Evolutionary conservation across 2,113 vertebrate genomes (phyloP), one percentile per base, ranked within the genome.

Genomic region (Oncorhynchus kisutch): DNA sequence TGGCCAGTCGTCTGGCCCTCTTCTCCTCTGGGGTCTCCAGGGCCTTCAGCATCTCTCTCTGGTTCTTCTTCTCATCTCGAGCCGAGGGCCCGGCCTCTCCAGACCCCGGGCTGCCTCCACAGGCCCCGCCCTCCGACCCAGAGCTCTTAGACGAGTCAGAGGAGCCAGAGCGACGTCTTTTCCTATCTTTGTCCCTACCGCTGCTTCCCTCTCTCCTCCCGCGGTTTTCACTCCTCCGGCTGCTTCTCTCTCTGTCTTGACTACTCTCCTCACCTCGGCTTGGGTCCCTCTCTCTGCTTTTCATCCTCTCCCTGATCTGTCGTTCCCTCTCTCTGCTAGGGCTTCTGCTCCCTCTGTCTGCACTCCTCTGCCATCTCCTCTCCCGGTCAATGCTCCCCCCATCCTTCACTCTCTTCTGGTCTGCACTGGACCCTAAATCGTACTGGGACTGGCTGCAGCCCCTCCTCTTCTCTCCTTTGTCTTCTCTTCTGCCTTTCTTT

Each of bases 1-100:
- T 99, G 24, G 96, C 94, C 83, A 99, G 78, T 5, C 98, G 92
- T 14, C 97, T 94, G 0, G 97, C 95, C 5, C 98, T 91, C 76
- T 99, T 99, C 89, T 99, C 97, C 80, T 99, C 98, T 0, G 98
- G 98, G 0, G 96, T 98, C 88, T 99, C 98, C 24, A 99, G 90
- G 18, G 97, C 97, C 81, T 99, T 99, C 92, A 98, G 86, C 88
- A 99, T 85, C 0, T 97, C 97, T 11, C 82, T 94, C 87, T 97
- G 94, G 81, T 94, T 86, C 62, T 88, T 90, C 77, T 65, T 87
- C 9, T 92, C 87, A 16, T 92, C 93, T 78, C 87, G 90, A 59
- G 81, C 66, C 0, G 68, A 39, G 3, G 8, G 45, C 0, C 77
- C 68, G 0, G 81, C 85, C 11, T 87, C 92, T 0, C 74, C 62